Evolutionary conservation across 2,888 invertebrate species (phyloP).

Genomic region (Agrypnus murinus): DNA sequence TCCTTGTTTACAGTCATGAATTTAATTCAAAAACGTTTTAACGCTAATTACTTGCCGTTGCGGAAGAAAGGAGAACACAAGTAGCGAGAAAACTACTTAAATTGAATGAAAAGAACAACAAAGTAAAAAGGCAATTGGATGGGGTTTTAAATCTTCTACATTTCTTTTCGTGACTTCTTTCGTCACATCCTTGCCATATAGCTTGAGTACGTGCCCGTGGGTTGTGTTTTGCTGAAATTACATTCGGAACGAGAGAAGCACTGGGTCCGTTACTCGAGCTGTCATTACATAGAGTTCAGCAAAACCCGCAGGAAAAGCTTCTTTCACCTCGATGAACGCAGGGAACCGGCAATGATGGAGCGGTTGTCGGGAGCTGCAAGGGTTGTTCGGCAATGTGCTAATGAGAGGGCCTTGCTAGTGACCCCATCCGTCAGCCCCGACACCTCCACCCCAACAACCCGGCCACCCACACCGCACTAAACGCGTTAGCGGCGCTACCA

Average conservation of each 20-base stretch:
- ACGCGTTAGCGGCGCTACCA: slow-evolving; percentile 68
- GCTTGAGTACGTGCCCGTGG: slow-evolving; percentile 17
- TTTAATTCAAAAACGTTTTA: too few species aligned
- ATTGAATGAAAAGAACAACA: too few species aligned
- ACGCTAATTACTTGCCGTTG: too few species aligned
- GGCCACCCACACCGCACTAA: slow-evolving; percentile 68
- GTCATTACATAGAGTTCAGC: slow-evolving; percentile 43
- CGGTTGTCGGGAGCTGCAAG: slow-evolving; percentile 59
- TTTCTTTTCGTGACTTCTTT: slow-evolving; percentile 11
- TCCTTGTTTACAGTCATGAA: too few species aligned
- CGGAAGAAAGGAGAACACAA: too few species aligned
- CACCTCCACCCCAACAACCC: slow-evolving; percentile 59
- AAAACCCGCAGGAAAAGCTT: slow-evolving; percentile 47
- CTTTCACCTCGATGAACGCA: slow-evolving; percentile 52
- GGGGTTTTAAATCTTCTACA: background rate
- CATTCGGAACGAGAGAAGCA: slow-evolving; percentile 18
- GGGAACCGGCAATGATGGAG: slow-evolving; percentile 60
- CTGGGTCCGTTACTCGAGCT: slow-evolving; percentile 37
- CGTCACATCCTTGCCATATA: slow-evolving; percentile 25
- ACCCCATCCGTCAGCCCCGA: slow-evolving; percentile 67
- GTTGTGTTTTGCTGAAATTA: slow-evolving; percentile 9
- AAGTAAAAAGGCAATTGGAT: too few species aligned
- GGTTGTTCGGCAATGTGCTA: slow-evolving; percentile 67
- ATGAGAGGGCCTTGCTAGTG: slow-evolving; percentile 65
- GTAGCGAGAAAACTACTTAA: too few species aligned